phyloP scores from a whole-genome alignment of 2,797 vertebrate species.

The Uromys caudimaculatus region DNA sequence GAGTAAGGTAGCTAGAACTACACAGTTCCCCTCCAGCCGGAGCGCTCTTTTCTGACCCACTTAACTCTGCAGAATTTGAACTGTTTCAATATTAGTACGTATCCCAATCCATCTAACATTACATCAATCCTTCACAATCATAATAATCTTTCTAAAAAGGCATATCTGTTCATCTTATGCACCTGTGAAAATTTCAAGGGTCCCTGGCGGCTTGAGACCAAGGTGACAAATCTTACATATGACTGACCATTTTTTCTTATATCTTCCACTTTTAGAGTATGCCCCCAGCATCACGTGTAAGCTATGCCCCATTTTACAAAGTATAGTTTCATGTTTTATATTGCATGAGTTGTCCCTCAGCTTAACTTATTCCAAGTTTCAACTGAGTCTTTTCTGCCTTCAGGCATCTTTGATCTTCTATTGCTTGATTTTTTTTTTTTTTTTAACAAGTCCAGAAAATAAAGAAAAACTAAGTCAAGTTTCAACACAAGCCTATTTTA shows the following conservation, averaged over 20 bases:
- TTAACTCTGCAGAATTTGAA: slow-evolving; percentile 4
- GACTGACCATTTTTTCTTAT: not conserved
- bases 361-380: slow-evolving; percentile 13
- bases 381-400: not conserved
- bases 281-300: not conserved
- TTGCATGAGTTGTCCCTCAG: not conserved
- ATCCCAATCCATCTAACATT: not conserved
- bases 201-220: slow-evolving; percentile 26
- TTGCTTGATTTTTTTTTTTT: not conserved
- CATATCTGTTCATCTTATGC: slow-evolving; percentile 36
- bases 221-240: slow-evolving; percentile 4
- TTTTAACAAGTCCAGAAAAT: not conserved
- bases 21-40: not conserved
- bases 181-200: slow-evolving; percentile 1
- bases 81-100: slow-evolving; percentile 30
- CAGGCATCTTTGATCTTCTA: not conserved
- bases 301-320: slow-evolving; percentile 15
- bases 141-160: slow-evolving; percentile 20
- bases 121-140: not conserved
- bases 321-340: not conserved
- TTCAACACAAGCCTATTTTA: not conserved
- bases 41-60: not conserved
- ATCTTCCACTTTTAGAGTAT: not conserved
- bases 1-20: not conserved
- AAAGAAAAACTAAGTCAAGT: not conserved